Conservation (phyloP, 1,140 invertebrate genomes). For the Monochamus saltuarius region DNA sequence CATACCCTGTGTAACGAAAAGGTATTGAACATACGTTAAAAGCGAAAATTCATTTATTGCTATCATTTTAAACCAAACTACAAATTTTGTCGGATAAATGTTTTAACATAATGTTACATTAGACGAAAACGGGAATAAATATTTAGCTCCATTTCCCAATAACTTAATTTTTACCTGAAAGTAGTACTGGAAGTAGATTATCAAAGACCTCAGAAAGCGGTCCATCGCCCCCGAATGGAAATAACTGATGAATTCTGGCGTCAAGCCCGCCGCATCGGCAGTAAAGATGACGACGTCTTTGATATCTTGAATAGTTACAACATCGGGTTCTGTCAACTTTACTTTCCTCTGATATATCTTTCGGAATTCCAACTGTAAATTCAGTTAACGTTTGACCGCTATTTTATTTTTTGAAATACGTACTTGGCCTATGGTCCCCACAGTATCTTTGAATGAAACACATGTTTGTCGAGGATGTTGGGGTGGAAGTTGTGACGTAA, state of each 20-base stretch:
- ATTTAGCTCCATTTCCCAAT: not conserved
- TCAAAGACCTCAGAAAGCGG: slow-evolving; percentile 61
- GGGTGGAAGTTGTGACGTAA: slow-evolving; percentile 4
- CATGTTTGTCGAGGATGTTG: not conserved
- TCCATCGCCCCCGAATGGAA: slow-evolving; percentile 61
- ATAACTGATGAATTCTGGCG: slow-evolving; percentile 59
- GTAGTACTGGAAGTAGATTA: slow-evolving; percentile 64
- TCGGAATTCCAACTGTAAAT: slow-evolving; percentile 58
- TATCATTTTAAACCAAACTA: no score
- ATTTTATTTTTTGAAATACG: not conserved
- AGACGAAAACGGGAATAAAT: not conserved
- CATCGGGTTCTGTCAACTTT: slow-evolving; percentile 54
- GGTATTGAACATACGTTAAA: no score
- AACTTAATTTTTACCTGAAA: slow-evolving; percentile 52
- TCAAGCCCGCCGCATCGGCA: slow-evolving; percentile 56
- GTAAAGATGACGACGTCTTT: slow-evolving; percentile 65
- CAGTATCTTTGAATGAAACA: slow-evolving; percentile 20
- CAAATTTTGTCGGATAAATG: no score
- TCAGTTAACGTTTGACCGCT: not conserved
- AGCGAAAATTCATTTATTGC: no score
- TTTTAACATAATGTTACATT: no score
- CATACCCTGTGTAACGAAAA: no score
- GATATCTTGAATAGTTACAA: slow-evolving; percentile 64
- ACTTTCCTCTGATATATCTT: slow-evolving; percentile 59
- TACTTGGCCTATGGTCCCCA: slow-evolving; percentile 11